Conservation (phyloP, 2,113 vertebrate species). For the Percopsis transmontana region DNA sequence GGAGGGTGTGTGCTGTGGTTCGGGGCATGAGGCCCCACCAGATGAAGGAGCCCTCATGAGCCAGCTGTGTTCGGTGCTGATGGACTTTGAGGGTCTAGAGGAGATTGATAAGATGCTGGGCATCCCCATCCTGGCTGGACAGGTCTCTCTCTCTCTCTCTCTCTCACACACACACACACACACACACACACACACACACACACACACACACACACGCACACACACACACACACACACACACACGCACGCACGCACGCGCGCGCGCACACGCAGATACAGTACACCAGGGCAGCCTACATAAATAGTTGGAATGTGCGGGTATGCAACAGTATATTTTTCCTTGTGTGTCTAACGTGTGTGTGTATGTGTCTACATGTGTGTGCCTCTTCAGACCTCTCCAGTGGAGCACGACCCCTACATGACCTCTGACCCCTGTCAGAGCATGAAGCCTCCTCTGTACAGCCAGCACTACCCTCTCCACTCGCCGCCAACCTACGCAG, state of each 20-base stretch:
- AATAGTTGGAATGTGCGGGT: background rate
- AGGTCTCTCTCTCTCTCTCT: conserved; percentile 72
- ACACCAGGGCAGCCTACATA: background rate
- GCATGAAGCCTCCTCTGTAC: conserved; percentile 86
- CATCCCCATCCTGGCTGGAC: conserved; percentile 92
- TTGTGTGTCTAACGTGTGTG: background rate
- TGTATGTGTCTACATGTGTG: conserved; percentile 3
- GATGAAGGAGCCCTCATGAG: conserved; percentile 93
- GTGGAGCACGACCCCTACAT: conserved; percentile 87
- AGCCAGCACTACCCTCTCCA: conserved; percentile 84
- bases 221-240: conserved; percentile 6
- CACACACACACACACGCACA: background rate
- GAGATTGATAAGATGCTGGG: conserved; percentile 96
- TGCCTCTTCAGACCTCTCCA: conserved; percentile 78
- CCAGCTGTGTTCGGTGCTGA: conserved; percentile 91
- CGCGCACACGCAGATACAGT: background rate
- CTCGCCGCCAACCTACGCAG: too few species aligned
- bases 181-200: background rate
- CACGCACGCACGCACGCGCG: background rate
- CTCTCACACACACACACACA: background rate
- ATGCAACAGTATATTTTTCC: background rate
- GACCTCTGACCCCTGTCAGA: conserved; percentile 76
- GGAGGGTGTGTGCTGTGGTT: conserved; percentile 84
- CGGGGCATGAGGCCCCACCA: conserved; percentile 81
- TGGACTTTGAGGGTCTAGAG: conserved; percentile 95